Percentiles rank a stretch among this genome's conserved stretches.
Evolutionary conservation across 2,797 vertebrate genomes (phyloP).

Genomic region (Molossus molossus): DNA sequence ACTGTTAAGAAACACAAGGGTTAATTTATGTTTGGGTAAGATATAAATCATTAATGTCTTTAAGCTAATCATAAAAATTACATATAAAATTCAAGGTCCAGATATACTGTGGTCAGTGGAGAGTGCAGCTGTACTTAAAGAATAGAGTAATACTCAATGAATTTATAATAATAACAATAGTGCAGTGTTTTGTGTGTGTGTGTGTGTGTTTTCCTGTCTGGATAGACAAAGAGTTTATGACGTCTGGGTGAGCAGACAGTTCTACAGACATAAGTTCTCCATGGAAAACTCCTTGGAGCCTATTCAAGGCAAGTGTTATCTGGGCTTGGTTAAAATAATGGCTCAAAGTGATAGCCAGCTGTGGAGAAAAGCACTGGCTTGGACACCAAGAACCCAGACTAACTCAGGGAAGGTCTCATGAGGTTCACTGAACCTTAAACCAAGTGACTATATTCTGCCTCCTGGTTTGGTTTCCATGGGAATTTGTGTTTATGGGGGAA

Average conservation of each 20-base stretch:
- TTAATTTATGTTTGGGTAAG: slow-evolving; percentile 23
- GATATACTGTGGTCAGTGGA: slow-evolving; percentile 47
- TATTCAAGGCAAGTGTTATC: slow-evolving; percentile 76
- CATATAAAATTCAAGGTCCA: slow-evolving; percentile 31
- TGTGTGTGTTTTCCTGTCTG: slow-evolving; percentile 6
- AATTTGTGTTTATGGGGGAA: slow-evolving; percentile 79
- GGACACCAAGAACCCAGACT: slow-evolving; percentile 57
- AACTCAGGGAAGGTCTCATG: slow-evolving; percentile 15
- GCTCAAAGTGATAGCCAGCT: slow-evolving; percentile 63
- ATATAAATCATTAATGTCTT: slow-evolving; percentile 32
- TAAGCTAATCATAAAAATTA: slow-evolving; percentile 56
- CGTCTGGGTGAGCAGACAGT: slow-evolving; percentile 77
- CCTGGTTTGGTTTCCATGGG: slow-evolving; percentile 80
- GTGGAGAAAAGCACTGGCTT: slow-evolving; percentile 50
- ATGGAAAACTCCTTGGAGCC: slow-evolving; percentile 78
- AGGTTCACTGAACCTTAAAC: slow-evolving; percentile 68
- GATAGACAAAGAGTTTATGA: slow-evolving; percentile 70
- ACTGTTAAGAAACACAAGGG: not conserved
- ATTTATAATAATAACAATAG: slow-evolving; percentile 50
- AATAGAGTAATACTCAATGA: slow-evolving; percentile 47
- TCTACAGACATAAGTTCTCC: slow-evolving; percentile 76
- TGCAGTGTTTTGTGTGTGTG: not conserved
- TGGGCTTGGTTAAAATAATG: slow-evolving; percentile 69
- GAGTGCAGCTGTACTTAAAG: not conserved
- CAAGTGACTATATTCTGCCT: slow-evolving; percentile 60